Evolutionary conservation across 2,888 invertebrate genomes (phyloP), one percentile per base, ranked within the genome.

Genomic region (Tetranychus piercei): DNA sequence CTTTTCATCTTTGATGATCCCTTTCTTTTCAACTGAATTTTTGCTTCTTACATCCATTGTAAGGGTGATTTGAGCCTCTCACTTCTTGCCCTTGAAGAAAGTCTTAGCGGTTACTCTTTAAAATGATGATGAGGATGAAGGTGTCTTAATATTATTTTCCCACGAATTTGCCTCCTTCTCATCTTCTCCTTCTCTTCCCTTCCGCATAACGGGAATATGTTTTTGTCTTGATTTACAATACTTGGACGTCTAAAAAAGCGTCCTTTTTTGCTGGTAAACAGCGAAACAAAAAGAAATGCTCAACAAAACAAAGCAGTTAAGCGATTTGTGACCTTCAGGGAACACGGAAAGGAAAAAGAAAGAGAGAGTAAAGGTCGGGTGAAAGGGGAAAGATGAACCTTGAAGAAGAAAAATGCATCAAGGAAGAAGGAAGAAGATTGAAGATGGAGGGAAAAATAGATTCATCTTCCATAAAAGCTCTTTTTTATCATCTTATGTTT

Each of bases 91-190:
- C 55, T 55, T 15, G 9, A 34, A 34, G 34, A 34, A 34, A 34
- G 11, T 55, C 55, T 55, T 55, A 55, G 11, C 15, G 9, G 15
- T 6, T 55, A 2, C 11, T 55, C 55, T 55, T 55, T 55, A 55
- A 6, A 45, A 15, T 55, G 55, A 55, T 55, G 55, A 15, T 55
- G 55, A 55, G 15, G 55, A 55, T 55, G 55, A 55, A 55, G 55
- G 55, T 55, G 55, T 55, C 55, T 55, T 55, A 55, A 55, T 55
- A 55, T 55, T 55, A 55, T 55, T 55, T 55, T 55, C 55, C 55
- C 55, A 55, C 55, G 55, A 55, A 55, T 55, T 55, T 55, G 55
- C 15, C 55, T 55, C 55, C 55, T 55, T 55, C 15, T 55, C 15
- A 15, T 55, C 55, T 15, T 55, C 55, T 15, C 15, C 55, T 15